Conservation (phyloP, 2,888 invertebrate genomes). For the Pachliopta kotzebuea region DNA sequence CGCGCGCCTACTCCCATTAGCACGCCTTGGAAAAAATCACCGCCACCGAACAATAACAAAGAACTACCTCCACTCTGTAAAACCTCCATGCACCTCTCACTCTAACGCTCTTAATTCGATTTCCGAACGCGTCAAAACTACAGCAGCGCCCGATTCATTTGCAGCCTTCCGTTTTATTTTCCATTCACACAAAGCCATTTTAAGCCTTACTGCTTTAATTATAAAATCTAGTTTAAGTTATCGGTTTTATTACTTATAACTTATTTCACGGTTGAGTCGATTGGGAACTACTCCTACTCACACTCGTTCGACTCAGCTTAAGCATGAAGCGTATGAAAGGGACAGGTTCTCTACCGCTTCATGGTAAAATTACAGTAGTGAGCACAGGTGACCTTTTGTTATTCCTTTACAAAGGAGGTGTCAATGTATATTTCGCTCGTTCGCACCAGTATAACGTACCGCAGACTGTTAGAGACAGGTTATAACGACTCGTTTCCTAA, state of each 20-base stretch:
- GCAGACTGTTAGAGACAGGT: slow-evolving; percentile 47
- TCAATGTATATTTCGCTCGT: slow-evolving; percentile 66
- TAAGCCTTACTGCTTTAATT: slow-evolving; percentile 30
- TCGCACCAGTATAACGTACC: slow-evolving; percentile 42
- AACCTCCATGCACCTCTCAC: slow-evolving; percentile 72
- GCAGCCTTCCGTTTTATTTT: slow-evolving; percentile 73
- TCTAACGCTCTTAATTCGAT: slow-evolving; percentile 79
- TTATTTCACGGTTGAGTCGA: slow-evolving; percentile 41
- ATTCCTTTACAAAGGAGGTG: slow-evolving; percentile 66
- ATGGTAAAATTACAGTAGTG: slow-evolving; percentile 79
- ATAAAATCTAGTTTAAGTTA: slow-evolving; percentile 41
- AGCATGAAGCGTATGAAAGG: slow-evolving; percentile 78
- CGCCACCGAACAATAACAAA: slow-evolving; percentile 75
- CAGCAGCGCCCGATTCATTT: slow-evolving; percentile 69
- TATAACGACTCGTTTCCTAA: slow-evolving; percentile 55
- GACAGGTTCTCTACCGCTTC: slow-evolving; percentile 77
- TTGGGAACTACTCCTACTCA: slow-evolving; percentile 77
- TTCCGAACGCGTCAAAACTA: slow-evolving; percentile 79
- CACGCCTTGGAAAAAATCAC: slow-evolving; percentile 79
- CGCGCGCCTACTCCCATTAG: slow-evolving; percentile 79
- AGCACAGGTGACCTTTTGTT: slow-evolving; percentile 80
- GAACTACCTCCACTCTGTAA: slow-evolving; percentile 67
- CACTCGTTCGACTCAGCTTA: slow-evolving; percentile 76
- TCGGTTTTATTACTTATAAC: slow-evolving; percentile 35
- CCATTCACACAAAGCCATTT: slow-evolving; percentile 37